Base-by-base conservation (phyloP, 2,113 vertebrate genomes). In the Mastomys coucha region DNA sequence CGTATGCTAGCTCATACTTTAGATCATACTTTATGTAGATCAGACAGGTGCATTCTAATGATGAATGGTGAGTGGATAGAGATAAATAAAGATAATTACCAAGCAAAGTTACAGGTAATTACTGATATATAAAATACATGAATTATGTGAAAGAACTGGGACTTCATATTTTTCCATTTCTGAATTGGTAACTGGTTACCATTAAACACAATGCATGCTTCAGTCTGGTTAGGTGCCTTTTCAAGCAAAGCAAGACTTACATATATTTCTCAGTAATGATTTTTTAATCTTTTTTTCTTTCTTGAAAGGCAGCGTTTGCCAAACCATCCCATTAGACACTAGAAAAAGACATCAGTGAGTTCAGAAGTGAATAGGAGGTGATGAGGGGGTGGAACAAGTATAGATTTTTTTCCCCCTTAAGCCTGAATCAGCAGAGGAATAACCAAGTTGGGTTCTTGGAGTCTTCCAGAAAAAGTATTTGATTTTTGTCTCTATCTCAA, bases 271-370 rank as follows among this genome's bases (percentile, higher is more conserved):
- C 12, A 53, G 51, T 13, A 82, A 73, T 12, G 42, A 60, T 6
- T 84, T 95, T 73, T 92, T 12, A 28, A 85, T 42, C 33, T 78
- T 58, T 11, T 88, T 73, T 63, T 89, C 72, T 82, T 67, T 91
- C 53, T 53, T 82, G 1, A 93, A 86, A 91, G 45, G 39, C 14
- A 91, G 75, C 36, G 14, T 77, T 51, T 76, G 67, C 58, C 56
- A 42, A 96, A 81, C 53, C 4, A 45, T 2, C 45, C 58, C n/a
- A 78, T 72, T 26, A 93, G 45, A 72, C 28, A 49, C 67, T 70
- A 58, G 31, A 70, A 77, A 91, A 97, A 91, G 76, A 58, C 31
- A 93, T 84, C 45, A 60, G 20, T 5, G 36, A n/a, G 11, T 24
- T 78, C 58, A 94, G 31, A 92, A 88, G 12, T 12, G 7, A 95